phyloP scores from a whole-genome alignment of 2,888 invertebrate genomes.

The Amphipyra tragopoginis region DNA sequence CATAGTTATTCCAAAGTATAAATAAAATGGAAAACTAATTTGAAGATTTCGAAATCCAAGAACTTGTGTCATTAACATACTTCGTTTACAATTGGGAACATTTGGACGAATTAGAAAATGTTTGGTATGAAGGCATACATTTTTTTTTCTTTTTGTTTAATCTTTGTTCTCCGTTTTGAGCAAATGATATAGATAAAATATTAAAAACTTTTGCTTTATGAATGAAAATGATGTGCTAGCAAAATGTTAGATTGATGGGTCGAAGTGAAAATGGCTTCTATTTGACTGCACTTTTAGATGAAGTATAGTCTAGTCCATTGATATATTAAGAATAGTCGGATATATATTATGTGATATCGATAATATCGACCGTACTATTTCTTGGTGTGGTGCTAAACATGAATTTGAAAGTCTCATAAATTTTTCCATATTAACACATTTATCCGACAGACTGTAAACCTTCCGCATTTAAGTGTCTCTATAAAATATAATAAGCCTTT shows the following conservation, averaged over 20 bases:
- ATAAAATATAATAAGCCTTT: constrained; percentile 26
- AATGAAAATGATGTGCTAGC: neutral
- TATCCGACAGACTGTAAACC: too few species aligned
- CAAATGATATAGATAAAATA: too few species aligned
- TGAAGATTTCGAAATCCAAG: neutral
- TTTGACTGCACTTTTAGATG: neutral
- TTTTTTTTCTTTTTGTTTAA: too few species aligned
- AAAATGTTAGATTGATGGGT: neutral
- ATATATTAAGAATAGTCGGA: too few species aligned
- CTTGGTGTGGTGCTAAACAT: too few species aligned
- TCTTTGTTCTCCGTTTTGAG: too few species aligned
- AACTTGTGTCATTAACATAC: neutral
- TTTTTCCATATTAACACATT: too few species aligned
- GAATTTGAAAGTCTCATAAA: too few species aligned
- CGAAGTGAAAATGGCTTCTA: neutral
- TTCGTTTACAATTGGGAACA: neutral
- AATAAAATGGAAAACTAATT: constrained; percentile 10
- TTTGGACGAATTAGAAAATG: neutral
- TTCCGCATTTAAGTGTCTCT: neutral
- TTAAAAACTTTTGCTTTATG: neutral
- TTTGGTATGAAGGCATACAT: too few species aligned
- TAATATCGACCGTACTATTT: too few species aligned
- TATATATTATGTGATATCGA: too few species aligned
- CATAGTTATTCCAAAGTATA: constrained; percentile 19
- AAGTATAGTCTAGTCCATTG: too few species aligned